Percentiles rank a stretch among this genome's conserved stretches.
These are phyloP conservation scores for Monoplex corrugatus DNA, from an alignment of 2,888 invertebrate species.

Conservation along the genomic window DNA sequence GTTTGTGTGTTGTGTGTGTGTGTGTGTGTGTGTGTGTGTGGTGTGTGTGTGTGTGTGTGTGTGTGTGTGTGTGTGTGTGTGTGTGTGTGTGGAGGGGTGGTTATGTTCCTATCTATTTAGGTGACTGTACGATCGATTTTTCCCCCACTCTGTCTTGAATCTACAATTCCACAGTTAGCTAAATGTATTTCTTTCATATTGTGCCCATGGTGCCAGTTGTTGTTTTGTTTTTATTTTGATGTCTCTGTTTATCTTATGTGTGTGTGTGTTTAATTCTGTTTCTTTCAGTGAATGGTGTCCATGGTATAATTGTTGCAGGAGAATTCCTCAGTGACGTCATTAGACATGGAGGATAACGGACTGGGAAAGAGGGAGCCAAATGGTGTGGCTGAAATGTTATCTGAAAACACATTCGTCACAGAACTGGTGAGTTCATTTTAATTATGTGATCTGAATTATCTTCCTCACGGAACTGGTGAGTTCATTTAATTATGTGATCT, in stretches of 20 bases:
- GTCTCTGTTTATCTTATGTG: not conserved
- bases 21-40: slow-evolving; percentile 2
- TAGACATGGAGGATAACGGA: slow-evolving; percentile 72
- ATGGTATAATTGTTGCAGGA: slow-evolving; percentile 60
- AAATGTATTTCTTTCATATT: too few species aligned
- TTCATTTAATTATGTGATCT: too few species aligned
- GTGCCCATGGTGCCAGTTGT: too few species aligned
- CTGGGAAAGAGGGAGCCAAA: slow-evolving; percentile 68
- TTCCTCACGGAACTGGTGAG: too few species aligned
- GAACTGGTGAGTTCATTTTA: slow-evolving; percentile 69
- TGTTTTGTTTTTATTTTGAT: not conserved
- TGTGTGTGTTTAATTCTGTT: not conserved
- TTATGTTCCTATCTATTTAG: too few species aligned
- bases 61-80: too few species aligned
- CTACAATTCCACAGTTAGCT: too few species aligned
- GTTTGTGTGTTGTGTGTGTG: not conserved
- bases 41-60: not conserved
- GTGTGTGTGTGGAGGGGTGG: too few species aligned
- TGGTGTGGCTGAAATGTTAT: slow-evolving; percentile 69
- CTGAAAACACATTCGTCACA: slow-evolving; percentile 71
- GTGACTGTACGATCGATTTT: too few species aligned
- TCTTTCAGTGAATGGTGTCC: not conserved
- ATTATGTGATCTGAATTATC: too few species aligned
- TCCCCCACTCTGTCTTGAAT: too few species aligned
- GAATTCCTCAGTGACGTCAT: slow-evolving; percentile 66